Percentiles rank a stretch among this genome's conserved stretches.
Evolutionary conservation across 2,113 vertebrate genomes (phyloP).

Genomic region (Gallinago paraguaiae): DNA sequence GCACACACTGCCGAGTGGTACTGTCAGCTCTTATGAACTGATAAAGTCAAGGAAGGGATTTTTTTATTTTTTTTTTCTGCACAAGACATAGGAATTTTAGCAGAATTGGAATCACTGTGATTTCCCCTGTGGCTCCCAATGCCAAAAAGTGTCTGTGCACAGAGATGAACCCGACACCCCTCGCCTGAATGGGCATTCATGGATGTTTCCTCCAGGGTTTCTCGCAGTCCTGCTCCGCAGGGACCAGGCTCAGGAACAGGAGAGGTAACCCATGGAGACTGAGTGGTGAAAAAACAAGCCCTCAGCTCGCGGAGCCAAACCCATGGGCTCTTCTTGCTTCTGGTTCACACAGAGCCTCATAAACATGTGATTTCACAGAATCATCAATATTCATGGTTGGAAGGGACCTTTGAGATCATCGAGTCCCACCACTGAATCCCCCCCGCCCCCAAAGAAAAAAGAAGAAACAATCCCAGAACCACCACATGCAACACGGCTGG

Average conservation of each 20-base stretch:
- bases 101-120: not conserved
- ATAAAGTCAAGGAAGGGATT: not conserved
- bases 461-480: no score
- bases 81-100: not conserved
- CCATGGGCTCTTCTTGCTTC: not conserved
- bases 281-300: not conserved
- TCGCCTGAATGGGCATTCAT: not conserved
- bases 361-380: not conserved
- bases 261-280: not conserved
- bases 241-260: not conserved
- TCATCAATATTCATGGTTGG: no score
- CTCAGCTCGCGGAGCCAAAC: not conserved
- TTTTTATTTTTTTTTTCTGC: not conserved
- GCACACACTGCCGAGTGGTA: accelerated
- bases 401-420: no score
- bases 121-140: not conserved
- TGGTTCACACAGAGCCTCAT: not conserved
- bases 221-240: not conserved
- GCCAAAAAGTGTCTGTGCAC: not conserved
- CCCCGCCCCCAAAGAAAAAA: no score
- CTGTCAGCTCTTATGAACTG: not conserved
- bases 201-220: accelerated
- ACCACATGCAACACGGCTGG: no score
- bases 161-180: not conserved
- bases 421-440: no score